These are phyloP conservation scores for Drosophila chauvacae DNA, from an alignment of 1,140 invertebrate genomes.

Conservation along the genomic window DNA sequence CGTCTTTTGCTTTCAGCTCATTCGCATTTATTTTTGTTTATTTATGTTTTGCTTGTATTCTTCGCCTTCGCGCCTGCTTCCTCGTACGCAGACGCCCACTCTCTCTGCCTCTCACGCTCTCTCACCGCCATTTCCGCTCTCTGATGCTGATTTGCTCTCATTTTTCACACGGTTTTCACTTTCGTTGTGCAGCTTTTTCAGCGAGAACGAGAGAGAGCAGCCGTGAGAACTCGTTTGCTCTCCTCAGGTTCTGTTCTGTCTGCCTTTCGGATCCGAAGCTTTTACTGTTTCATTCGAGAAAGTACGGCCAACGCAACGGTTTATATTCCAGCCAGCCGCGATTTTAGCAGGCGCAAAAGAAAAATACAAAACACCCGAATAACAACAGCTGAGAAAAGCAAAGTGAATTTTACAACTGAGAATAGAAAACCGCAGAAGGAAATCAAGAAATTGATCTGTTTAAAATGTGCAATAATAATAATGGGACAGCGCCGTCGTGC, in stretches of 20 bases:
- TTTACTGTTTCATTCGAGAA: constrained; percentile 76
- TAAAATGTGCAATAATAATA: constrained; percentile 57
- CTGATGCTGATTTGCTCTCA: constrained; percentile 18
- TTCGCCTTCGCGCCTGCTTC: constrained; percentile 56
- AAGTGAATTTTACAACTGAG: constrained; percentile 9
- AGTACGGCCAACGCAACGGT: constrained; percentile 75
- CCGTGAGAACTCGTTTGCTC: constrained; percentile 19
- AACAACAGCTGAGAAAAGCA: constrained; percentile 23
- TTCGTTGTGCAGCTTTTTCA: constrained; percentile 75
- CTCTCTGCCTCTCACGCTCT: background rate
- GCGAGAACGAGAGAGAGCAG: constrained; percentile 7
- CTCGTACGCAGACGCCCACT: constrained; percentile 43
- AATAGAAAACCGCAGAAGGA: background rate
- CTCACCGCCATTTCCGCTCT: background rate
- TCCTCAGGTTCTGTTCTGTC: constrained; percentile 52
- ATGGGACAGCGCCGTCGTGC: constrained; percentile 40
- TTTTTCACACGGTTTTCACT: constrained; percentile 68
- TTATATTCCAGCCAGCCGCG: constrained; percentile 36
- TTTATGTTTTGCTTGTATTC: constrained; percentile 82
- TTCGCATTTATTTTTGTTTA: constrained; percentile 83
- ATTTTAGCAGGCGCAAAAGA: constrained; percentile 32
- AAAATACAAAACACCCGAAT: constrained; percentile 25
- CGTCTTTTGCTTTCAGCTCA: constrained; percentile 57
- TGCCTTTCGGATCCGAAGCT: constrained; percentile 40
- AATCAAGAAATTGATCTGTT: constrained; percentile 13